phyloP scores from a whole-genome alignment of 2,888 invertebrate genomes.

The Elegia similella region DNA sequence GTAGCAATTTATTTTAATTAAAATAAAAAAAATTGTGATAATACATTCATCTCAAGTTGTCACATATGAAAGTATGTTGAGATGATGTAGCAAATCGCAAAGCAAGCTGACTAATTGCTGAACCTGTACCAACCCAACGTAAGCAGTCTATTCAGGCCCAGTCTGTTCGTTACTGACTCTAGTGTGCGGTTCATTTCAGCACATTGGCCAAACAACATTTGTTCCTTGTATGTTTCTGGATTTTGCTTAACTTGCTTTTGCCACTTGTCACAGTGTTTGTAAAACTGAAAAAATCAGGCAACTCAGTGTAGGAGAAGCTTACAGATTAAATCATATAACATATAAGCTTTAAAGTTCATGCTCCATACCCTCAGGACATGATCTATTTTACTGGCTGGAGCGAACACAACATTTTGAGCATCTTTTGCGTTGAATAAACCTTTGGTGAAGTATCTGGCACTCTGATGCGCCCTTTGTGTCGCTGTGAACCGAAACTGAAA shows the following conservation, averaged over 20 bases:
- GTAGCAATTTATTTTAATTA: too few species aligned
- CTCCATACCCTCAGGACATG: constrained; percentile 83
- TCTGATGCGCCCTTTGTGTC: constrained; percentile 88
- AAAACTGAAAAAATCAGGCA: constrained; percentile 85
- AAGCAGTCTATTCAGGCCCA: constrained; percentile 80
- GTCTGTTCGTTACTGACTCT: constrained; percentile 79
- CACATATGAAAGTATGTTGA: not conserved
- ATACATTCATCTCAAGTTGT: not conserved
- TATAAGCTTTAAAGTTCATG: constrained; percentile 11
- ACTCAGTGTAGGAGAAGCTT: constrained; percentile 46
- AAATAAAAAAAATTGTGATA: too few species aligned
- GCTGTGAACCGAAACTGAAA: constrained; percentile 89
- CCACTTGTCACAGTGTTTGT: constrained; percentile 89
- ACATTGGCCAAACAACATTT: constrained; percentile 76
- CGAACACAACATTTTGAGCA: constrained; percentile 83
- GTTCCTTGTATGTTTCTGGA: constrained; percentile 81
- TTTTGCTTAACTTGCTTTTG: constrained; percentile 85
- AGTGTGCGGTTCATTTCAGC: constrained; percentile 81
- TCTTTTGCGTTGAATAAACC: constrained; percentile 87
- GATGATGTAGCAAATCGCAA: constrained; percentile 51
- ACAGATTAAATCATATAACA: constrained; percentile 17
- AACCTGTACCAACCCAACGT: constrained; percentile 70
- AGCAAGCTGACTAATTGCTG: constrained; percentile 42
- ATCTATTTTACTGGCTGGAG: constrained; percentile 83
- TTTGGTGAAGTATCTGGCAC: constrained; percentile 87